phyloP scores from a whole-genome alignment of 2,113 vertebrate genomes.

The Siniperca knerii region DNA sequence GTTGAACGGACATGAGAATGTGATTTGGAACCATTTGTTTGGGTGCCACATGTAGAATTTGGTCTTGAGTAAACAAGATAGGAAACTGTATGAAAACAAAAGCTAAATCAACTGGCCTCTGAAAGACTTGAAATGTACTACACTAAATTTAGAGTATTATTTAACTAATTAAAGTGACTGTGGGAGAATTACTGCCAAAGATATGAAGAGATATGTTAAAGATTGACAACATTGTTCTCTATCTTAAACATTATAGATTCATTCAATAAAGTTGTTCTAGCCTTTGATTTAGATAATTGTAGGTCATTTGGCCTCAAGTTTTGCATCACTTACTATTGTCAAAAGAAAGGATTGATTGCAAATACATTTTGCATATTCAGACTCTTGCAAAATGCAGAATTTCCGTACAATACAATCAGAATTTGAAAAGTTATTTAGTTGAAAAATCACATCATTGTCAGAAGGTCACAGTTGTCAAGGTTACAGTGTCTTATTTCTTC shows the following conservation, averaged over 20 bases:
- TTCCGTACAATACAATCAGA: background rate
- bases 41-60: conserved; percentile 9
- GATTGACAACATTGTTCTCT: background rate
- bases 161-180: background rate
- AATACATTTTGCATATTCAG: background rate
- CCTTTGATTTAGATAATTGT: background rate
- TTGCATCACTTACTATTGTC: background rate
- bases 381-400: background rate
- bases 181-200: background rate
- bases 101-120: background rate
- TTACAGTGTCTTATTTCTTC: background rate
- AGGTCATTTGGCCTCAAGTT: background rate
- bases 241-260: background rate
- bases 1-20: conserved; percentile 65
- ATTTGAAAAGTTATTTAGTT: background rate
- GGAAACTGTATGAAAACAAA: background rate
- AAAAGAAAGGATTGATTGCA: background rate
- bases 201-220: background rate
- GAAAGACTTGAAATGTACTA: background rate
- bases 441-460: background rate
- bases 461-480: background rate
- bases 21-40: conserved; percentile 53
- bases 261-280: background rate
- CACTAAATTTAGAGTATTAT: background rate
- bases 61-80: background rate